These are phyloP conservation scores for Calonectris borealis DNA, from an alignment of 2,113 vertebrate genomes.

Conservation along the genomic window DNA sequence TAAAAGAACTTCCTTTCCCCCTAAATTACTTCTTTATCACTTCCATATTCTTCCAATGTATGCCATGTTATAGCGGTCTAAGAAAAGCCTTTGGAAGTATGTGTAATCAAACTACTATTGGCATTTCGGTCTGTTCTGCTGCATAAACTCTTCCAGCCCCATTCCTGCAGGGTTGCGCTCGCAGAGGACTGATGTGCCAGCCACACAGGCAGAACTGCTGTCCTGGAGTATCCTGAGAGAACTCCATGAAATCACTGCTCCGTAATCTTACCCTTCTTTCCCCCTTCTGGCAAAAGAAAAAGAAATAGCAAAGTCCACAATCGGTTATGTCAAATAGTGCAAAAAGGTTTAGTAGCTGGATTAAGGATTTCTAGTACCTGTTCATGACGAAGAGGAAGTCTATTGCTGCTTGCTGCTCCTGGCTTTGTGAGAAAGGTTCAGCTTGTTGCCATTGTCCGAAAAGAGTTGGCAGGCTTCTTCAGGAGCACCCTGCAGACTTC, in stretches of 20 bases:
- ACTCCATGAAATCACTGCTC: neutral
- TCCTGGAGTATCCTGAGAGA: neutral
- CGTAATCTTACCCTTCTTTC: neutral
- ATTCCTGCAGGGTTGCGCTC: neutral
- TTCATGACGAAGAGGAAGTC: neutral
- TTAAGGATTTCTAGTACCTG: neutral
- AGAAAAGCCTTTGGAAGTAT: neutral
- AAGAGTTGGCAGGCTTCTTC: neutral
- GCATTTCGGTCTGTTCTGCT: neutral
- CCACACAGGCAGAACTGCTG: neutral
- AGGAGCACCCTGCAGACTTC: neutral
- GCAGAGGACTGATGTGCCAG: neutral
- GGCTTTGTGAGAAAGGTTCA: neutral
- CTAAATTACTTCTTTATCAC: neutral
- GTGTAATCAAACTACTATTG: neutral
- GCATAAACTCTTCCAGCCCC: neutral
- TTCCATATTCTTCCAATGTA: neutral
- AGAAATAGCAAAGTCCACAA: neutral
- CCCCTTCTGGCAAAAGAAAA: neutral
- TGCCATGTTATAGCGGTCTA: neutral
- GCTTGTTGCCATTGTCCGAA: neutral
- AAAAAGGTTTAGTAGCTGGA: neutral
- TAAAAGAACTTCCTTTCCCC: neutral
- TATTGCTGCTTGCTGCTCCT: neutral
- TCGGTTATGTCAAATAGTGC: neutral